Evolutionary conservation across 37 sponge, comb jelly and placozoan genomes (phyloP), one percentile per base, ranked within the genome.

Genomic region (Halichondria panicea): DNA sequence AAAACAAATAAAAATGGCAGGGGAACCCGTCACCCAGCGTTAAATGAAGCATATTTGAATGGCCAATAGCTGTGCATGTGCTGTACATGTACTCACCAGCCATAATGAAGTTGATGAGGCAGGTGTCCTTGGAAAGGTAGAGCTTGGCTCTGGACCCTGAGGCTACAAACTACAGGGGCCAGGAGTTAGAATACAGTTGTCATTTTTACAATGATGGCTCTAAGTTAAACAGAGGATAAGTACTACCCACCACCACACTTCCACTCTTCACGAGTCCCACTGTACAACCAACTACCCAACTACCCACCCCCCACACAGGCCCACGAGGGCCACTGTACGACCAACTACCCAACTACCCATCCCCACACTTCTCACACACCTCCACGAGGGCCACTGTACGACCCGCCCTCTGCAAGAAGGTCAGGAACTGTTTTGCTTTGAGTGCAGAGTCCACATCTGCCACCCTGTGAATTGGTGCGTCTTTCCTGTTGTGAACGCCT

Each of bases 41-140:
- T n/a, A n/a, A n/a, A n/a, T n/a, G n/a, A n/a, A n/a, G n/a, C n/a
- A n/a, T n/a, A n/a, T n/a, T n/a, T n/a, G n/a, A n/a, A n/a, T n/a
- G n/a, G n/a, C n/a, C n/a, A n/a, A n/a, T n/a, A n/a, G n/a, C n/a
- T n/a, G n/a, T n/a, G n/a, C n/a, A n/a, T n/a, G 52, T 55, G 3
- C 15, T 18, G 55, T 9, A 33, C 2, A 75, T 25, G 44, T 31
- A 72, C 90, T 43, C 72, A 78, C 96, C 96, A 32, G 94, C 94
- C 71, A 98, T 82, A 15, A 98, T 57, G 72, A 98, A 88, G 75
- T 89, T 93, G 68, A 93, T 85, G 40, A 98, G 82, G 60, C 94
- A 95, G 22, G 96, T 95, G 61, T 98, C 99, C 70, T 93, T 93
- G 22, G 93, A 87, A 25, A 98, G 74, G 79, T 86, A 98, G 39